A percentile compares a stretch with the other conserved stretches of the same genome.
These are phyloP conservation scores for Etheostoma nigrum DNA, from an alignment of 2,797 vertebrate species.

Conservation along the genomic window DNA sequence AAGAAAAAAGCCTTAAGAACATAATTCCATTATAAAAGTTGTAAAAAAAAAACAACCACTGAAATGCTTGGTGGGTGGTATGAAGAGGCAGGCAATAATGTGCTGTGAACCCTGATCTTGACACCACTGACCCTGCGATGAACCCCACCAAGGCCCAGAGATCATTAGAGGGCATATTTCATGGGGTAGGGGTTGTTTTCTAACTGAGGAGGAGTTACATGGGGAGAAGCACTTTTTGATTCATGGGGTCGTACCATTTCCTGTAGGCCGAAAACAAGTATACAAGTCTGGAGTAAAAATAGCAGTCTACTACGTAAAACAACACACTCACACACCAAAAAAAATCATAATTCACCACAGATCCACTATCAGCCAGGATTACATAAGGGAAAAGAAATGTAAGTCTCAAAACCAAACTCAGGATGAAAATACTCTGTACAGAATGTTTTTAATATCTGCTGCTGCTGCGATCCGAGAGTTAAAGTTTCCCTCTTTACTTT, in stretches of 20 bases:
- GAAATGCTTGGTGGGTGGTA: constrained; percentile 52
- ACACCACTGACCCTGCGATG: constrained; percentile 62
- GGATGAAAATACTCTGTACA: constrained; percentile 47
- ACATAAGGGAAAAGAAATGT: constrained; percentile 78
- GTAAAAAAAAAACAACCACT: too few relatives aligned
- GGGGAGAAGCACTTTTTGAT: constrained; percentile 62
- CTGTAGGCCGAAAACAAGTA: constrained; percentile 74
- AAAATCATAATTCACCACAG: constrained; percentile 70
- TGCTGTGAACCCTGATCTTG: constrained; percentile 53
- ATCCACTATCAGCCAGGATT: constrained; percentile 68
- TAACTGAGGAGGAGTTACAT: constrained; percentile 57
- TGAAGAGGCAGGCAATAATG: constrained; percentile 45
- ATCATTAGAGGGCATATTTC: constrained; percentile 64
- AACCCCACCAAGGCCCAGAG: constrained; percentile 56
- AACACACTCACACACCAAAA: constrained; percentile 44
- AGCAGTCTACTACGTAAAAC: constrained; percentile 68
- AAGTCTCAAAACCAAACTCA: constrained; percentile 66
- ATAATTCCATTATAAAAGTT: background rate
- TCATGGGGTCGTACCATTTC: constrained; percentile 76
- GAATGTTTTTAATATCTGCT: constrained; percentile 65
- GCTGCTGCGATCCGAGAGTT: constrained; percentile 39
- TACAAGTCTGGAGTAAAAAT: constrained; percentile 80
- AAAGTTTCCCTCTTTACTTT: constrained; percentile 33
- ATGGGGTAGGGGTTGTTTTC: constrained; percentile 69
- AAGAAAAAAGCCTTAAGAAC: background rate